Conservation (phyloP, 2,888 invertebrate genomes). For the Dioctria linearis region DNA sequence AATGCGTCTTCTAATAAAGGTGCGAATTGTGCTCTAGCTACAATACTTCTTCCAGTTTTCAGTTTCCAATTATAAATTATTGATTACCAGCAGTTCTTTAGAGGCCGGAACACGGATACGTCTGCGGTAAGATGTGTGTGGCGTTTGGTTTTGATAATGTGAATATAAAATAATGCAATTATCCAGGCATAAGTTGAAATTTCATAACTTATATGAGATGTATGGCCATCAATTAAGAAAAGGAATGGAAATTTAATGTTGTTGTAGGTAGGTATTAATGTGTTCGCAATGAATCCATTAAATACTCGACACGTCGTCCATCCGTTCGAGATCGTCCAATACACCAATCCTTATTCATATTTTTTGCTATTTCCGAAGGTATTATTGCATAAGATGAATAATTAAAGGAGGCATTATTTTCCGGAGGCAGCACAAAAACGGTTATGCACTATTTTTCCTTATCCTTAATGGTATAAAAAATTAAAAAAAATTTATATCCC, state of each 20-base stretch:
- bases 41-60: neutral
- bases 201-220: neutral
- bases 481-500: neutral
- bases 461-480: neutral
- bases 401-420: neutral
- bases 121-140: constrained; percentile 1
- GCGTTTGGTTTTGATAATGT: neutral
- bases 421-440: neutral
- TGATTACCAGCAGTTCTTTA: neutral
- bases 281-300: no score
- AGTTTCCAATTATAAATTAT: neutral
- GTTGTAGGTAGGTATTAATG: neutral
- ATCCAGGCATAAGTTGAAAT: neutral
- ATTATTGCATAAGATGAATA: neutral
- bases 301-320: no score
- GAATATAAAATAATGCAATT: neutral
- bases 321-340: no score
- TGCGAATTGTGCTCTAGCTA: neutral
- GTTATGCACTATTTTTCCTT: neutral
- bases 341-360: no score
- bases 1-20: constrained; percentile 2
- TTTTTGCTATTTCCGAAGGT: neutral
- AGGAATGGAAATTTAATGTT: neutral
- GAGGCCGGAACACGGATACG: constrained; percentile 6
- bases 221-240: neutral